A percentile compares a stretch with the other conserved stretches of the same genome.
These are phyloP conservation scores for Diuraphis noxia DNA, from an alignment of 1,140 invertebrate genomes.

Conservation along the genomic window DNA sequence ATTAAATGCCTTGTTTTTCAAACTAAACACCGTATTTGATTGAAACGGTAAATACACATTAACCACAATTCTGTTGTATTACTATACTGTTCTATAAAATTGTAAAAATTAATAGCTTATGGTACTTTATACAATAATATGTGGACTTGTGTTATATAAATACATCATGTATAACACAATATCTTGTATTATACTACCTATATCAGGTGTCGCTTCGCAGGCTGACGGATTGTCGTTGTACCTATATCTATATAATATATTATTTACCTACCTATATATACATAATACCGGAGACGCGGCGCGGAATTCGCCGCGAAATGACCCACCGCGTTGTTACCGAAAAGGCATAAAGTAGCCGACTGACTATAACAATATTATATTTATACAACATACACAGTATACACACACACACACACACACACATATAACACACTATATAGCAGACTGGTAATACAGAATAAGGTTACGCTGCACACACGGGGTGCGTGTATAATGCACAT, in stretches of 20 bases:
- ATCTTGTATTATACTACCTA: too few species aligned
- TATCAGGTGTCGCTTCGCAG: neutral
- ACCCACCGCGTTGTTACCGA: constrained; percentile 1
- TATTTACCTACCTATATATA: neutral
- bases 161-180: too few species aligned
- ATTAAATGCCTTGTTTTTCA: neutral
- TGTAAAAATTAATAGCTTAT: too few species aligned
- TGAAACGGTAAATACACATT: neutral
- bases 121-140: neutral
- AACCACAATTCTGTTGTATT: neutral
- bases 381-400: neutral
- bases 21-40: neutral
- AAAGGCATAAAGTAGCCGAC: neutral
- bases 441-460: neutral
- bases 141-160: neutral
- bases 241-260: neutral
- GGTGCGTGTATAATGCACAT: neutral
- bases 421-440: too few species aligned
- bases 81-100: neutral
- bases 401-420: neutral
- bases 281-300: neutral
- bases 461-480: neutral
- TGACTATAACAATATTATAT: too few species aligned
- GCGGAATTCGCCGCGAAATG: neutral
- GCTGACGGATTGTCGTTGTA: neutral